These are phyloP conservation scores for Odontophorus gujanensis DNA, from an alignment of 2,113 vertebrate genomes.

Conservation along the genomic window DNA sequence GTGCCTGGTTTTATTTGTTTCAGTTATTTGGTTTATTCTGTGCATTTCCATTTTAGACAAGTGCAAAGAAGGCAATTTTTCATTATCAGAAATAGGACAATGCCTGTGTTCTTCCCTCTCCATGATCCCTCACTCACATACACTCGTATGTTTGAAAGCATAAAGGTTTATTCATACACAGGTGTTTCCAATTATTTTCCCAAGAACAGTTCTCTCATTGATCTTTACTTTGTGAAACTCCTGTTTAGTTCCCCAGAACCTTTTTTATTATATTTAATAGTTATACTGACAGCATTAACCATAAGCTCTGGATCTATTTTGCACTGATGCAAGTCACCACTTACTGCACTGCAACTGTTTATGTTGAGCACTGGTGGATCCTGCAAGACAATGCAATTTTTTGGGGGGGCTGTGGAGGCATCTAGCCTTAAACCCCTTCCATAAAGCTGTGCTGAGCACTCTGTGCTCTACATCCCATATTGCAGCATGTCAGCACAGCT, in stretches of 20 bases:
- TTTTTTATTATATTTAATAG: constrained; percentile 8
- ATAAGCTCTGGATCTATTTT: background rate
- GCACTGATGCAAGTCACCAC: background rate
- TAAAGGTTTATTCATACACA: constrained; percentile 1
- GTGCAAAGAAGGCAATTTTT: background rate
- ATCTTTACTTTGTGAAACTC: background rate
- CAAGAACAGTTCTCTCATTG: background rate
- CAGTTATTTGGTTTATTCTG: background rate
- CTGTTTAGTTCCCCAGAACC: background rate
- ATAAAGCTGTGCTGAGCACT: background rate
- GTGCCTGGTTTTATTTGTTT: background rate
- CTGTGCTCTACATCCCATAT: background rate
- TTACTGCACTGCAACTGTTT: background rate
- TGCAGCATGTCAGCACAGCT: accelerated
- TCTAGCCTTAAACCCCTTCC: background rate
- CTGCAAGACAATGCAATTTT: background rate
- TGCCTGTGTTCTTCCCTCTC: background rate
- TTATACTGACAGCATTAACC: background rate
- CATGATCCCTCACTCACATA: background rate
- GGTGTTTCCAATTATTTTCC: constrained; percentile 36
- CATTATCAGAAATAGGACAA: background rate
- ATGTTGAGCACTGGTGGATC: background rate
- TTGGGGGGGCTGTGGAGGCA: background rate
- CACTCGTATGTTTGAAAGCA: background rate
- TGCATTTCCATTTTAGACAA: background rate